These are phyloP conservation scores for Lasioglossum albipes DNA, from an alignment of 1,140 invertebrate genomes.

Conservation along the genomic window DNA sequence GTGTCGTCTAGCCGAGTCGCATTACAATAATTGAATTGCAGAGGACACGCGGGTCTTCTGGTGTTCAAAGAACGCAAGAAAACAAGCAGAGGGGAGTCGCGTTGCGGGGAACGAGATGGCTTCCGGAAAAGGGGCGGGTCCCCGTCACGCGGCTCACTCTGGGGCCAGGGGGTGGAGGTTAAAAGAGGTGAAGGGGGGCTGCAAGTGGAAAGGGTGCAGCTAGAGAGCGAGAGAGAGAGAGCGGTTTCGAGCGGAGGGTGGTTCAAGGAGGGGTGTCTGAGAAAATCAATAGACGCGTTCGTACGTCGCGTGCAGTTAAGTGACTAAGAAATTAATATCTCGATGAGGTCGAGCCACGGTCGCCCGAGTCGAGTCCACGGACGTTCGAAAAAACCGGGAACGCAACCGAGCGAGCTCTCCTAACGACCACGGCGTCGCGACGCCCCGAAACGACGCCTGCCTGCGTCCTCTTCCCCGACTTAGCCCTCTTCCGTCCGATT, in stretches of 20 bases:
- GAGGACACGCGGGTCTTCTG: conserved; percentile 72
- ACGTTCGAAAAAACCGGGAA: conserved; percentile 36
- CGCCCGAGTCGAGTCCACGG: conserved; percentile 61
- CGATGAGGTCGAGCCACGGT: conserved; percentile 72
- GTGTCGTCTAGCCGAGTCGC: conserved; percentile 59
- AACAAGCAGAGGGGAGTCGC: conserved; percentile 64
- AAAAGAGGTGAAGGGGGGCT: conserved; percentile 36
- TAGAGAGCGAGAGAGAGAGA: not conserved
- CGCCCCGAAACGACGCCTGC: no score
- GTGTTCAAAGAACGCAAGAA: conserved; percentile 72
- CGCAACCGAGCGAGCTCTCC: not conserved
- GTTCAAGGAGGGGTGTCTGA: conserved; percentile 61
- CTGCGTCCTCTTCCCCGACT: no score
- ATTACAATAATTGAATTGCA: conserved; percentile 76
- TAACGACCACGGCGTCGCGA: not conserved
- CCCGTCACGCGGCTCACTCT: conserved; percentile 51
- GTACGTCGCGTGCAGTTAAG: conserved; percentile 77
- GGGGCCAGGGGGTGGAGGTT: conserved; percentile 24
- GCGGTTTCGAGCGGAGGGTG: conserved; percentile 39
- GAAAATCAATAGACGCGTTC: conserved; percentile 77
- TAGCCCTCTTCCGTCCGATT: no score
- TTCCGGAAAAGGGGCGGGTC: conserved; percentile 69
- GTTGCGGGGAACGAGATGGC: conserved; percentile 65
- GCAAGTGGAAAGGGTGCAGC: conserved; percentile 42
- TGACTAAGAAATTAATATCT: conserved; percentile 79